Conservation (phyloP, 2,888 invertebrate genomes). For the Teinopalpus imperialis region DNA sequence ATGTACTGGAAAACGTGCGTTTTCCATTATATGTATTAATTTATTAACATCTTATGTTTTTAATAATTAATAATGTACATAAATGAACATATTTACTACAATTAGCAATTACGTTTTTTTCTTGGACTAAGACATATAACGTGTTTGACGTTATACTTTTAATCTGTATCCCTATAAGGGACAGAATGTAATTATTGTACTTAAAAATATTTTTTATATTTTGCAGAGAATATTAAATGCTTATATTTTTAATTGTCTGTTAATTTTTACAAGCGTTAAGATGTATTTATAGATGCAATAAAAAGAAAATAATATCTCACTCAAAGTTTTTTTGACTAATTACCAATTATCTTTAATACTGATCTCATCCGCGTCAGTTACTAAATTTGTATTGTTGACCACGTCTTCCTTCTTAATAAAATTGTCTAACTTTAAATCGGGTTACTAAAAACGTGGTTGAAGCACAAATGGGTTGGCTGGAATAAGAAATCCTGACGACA, state of each 20-base stretch:
- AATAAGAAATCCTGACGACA: too few relatives aligned
- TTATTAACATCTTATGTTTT: background rate
- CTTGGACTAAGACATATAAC: background rate
- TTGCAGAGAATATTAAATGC: conserved; percentile 27
- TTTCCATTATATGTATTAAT: conserved; percentile 6
- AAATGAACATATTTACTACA: conserved; percentile 3
- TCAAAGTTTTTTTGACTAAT: conserved; percentile 19
- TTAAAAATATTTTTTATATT: conserved; percentile 30
- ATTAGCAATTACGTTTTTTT: background rate
- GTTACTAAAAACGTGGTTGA: too few relatives aligned
- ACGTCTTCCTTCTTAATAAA: too few relatives aligned
- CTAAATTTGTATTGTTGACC: too few relatives aligned
- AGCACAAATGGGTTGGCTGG: too few relatives aligned
- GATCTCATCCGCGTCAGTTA: too few relatives aligned
- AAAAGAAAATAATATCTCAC: conserved; percentile 10
- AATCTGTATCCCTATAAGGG: conserved; percentile 17
- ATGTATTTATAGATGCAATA: conserved; percentile 13
- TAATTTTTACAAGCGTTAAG: conserved; percentile 26
- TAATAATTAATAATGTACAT: conserved; percentile 14
- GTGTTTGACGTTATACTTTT: conserved; percentile 8
- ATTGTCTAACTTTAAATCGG: too few relatives aligned
- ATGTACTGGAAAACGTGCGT: background rate
- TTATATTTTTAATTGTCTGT: conserved; percentile 31
- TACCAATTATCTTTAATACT: too few relatives aligned
- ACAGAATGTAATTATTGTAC: conserved; percentile 16